Percentiles rank a stretch among this genome's conserved stretches.
These are phyloP conservation scores for Ophraella communa DNA, from an alignment of 2,888 invertebrate species.

Conservation along the genomic window DNA sequence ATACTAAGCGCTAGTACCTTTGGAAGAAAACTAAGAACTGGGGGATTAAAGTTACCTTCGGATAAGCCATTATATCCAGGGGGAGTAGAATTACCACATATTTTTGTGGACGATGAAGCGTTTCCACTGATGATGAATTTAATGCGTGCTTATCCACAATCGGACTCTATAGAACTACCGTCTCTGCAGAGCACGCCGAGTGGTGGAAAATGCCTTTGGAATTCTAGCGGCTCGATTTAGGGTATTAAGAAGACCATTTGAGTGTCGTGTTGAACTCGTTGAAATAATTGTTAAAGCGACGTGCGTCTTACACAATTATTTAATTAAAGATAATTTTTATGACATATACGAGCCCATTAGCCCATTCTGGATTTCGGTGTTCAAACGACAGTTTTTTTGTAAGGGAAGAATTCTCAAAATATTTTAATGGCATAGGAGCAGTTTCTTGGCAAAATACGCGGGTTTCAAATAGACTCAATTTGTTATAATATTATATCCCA, in stretches of 20 bases:
- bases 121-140: slow-evolving; percentile 12
- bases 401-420: background rate
- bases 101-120: slow-evolving; percentile 28
- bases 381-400: background rate
- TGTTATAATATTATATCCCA: too few species aligned
- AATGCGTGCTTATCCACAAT: slow-evolving; percentile 22
- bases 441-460: slow-evolving; percentile 14
- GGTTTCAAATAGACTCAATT: background rate
- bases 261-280: slow-evolving; percentile 23
- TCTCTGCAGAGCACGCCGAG: slow-evolving; percentile 26
- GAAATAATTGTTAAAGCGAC: slow-evolving; percentile 20
- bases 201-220: slow-evolving; percentile 28
- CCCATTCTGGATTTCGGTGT: slow-evolving; percentile 21
- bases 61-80: slow-evolving; percentile 13
- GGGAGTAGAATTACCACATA: slow-evolving; percentile 16
- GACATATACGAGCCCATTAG: slow-evolving; percentile 11
- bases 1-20: slow-evolving; percentile 20
- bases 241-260: slow-evolving; percentile 22
- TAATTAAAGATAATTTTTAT: slow-evolving; percentile 17
- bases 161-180: slow-evolving; percentile 38
- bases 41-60: slow-evolving; percentile 4
- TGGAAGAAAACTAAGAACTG: slow-evolving; percentile 9
- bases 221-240: slow-evolving; percentile 22
- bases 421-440: background rate
- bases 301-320: slow-evolving; percentile 20